Base-by-base conservation (phyloP, 2,113 vertebrate genomes). In the Odobenus rosmarus region DNA sequence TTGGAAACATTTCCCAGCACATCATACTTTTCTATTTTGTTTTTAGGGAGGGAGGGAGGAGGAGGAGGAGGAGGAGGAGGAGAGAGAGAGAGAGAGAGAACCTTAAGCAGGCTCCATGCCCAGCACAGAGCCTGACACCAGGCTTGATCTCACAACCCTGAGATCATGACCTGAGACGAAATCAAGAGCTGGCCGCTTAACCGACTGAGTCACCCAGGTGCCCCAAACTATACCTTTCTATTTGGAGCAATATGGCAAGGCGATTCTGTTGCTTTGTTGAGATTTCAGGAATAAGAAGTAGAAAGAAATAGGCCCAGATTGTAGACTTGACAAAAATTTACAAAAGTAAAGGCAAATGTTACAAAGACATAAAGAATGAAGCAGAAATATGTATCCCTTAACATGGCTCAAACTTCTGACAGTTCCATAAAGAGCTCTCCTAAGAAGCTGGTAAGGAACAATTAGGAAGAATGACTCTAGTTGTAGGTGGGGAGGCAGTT, bases 201-300 rank as follows among this genome's bases (percentile, higher is more conserved):
- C 67, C 9, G 3, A 69, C 67, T 0, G 16, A 69, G 67, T 8
- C 67, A 69, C 33, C 33, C 67, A 69, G 67, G 67, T 14, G 13
- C 67, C 33, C 67, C 33, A 69, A 69, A 36, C 33, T n/a, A 62
- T 4, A 91, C 3, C 26, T 93, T 90, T 80, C 83, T 67, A 71
- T 90, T 26, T 90, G 49, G n/a, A 64, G 53, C 36, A 74, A 18
- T 59, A 39, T 36, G 55, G 26, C 53, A 90, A 87, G 64, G 14
- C 33, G 81, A 93, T 13, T 21, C 23, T 49, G 31, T 55, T 72
- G 10, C 49, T 36, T 31, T 88, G n/a, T 13, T 79, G 72, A 67
- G 62, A 95, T 98, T 79, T 79, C 49, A 89, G 82, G 14, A 90
- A 46, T 49, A 76, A 46, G 69, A 61, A 84, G n/a, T 91, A 61